Evolutionary conservation across 1,140 invertebrate species (phyloP), one percentile per base, ranked within the genome.

Genomic region (Cyclargus thomasi): DNA sequence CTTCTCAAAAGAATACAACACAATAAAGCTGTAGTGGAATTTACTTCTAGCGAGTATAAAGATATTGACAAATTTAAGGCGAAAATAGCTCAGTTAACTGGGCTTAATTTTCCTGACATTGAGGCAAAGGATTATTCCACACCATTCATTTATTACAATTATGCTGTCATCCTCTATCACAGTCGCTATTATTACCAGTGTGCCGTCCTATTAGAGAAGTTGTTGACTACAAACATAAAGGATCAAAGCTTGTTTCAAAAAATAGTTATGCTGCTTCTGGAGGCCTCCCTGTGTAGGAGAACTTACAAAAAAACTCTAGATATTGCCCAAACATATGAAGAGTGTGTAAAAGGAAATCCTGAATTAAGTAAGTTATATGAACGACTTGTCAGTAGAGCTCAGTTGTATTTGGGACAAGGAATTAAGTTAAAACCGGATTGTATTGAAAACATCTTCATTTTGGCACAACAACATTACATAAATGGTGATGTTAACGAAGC

Each of bases 161-260:
- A 97, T 78, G 96, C 96, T 1, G 93, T 98, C 1, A 78, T 97
- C 10, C 91, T 96, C 3, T 97, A 95, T 83, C 95, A 97, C 76
- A 93, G 94, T 0, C 93, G 93, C 67, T 95, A 97, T 80, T 96
- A 96, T 81, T 93, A 93, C 59, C 92, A 94, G 66, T 94, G 96
- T 6, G 84, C 96, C 16, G 91, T 93, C 20, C 92, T 97, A 59
- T 91, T 97, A 63, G 95, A 95, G 91, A 92, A 84, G 73, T 71
- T 81, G 78, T 74, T 87, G n/a, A 71, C 73, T 47, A 77, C 69
- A 35, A 87, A 86, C 53, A 78, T 90, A n/a, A 85, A 86, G 70
- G 88, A 90, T 69, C 73, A 72, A 8, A 86, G 83, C 73, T 70
- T 92, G 53, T 76, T 83, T 14, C 85, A 87, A 35, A 80, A 88